phyloP scores from a whole-genome alignment of 2,113 vertebrate species.

The Chunga burmeisteri region DNA sequence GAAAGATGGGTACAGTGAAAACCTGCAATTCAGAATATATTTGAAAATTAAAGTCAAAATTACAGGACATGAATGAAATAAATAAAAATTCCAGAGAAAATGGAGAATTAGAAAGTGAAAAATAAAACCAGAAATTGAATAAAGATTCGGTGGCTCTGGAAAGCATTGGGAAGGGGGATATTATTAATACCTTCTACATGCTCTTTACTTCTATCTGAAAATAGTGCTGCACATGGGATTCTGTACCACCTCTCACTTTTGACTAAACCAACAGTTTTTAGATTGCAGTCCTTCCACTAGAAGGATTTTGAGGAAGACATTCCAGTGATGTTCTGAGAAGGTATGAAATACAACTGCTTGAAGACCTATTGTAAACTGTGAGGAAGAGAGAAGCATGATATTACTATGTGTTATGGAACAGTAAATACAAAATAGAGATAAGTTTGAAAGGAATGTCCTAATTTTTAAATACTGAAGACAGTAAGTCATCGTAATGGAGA shows the following conservation, averaged over 20 bases:
- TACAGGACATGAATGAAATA: background rate
- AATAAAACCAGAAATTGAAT: background rate
- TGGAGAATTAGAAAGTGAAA: background rate
- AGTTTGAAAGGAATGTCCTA: background rate
- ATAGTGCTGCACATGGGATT: background rate
- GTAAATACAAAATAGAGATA: background rate
- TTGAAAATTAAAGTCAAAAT: background rate
- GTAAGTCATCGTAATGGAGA: background rate
- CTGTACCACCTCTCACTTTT: background rate
- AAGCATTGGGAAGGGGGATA: background rate
- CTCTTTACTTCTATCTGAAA: background rate
- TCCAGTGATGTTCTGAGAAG: background rate
- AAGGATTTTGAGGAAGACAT: background rate
- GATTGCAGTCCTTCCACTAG: background rate
- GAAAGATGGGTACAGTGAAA: background rate
- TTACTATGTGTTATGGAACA: background rate
- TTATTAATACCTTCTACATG: background rate
- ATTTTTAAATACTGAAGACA: background rate
- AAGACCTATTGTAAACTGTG: background rate
- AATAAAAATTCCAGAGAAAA: background rate
- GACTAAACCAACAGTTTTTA: background rate
- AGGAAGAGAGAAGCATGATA: background rate
- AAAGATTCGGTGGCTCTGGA: background rate
- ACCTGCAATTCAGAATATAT: background rate
- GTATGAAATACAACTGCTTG: background rate